Evolutionary conservation across 2,113 vertebrate genomes (phyloP).

Genomic region (Oryzias melastigma): DNA sequence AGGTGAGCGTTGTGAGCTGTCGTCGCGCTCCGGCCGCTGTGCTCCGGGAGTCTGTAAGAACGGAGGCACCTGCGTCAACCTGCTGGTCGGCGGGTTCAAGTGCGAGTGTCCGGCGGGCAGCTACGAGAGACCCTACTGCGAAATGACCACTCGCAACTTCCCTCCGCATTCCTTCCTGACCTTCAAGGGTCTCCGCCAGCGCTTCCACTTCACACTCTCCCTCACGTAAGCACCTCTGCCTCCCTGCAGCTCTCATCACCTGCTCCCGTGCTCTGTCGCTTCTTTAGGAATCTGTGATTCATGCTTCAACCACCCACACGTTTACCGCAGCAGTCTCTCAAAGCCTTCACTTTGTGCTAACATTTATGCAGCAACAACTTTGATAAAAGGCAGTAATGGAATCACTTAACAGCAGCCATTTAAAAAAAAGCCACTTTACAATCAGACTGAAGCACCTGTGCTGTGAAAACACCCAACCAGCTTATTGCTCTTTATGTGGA

Average conservation of each 20-base stretch:
- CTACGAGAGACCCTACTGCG: conserved; percentile 90
- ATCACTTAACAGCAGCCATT: conserved; percentile 34
- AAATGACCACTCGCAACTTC: conserved; percentile 92
- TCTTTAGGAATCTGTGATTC: conserved; percentile 31
- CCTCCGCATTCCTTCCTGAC: conserved; percentile 88
- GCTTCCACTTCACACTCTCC: conserved; percentile 92
- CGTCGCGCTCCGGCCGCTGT: conserved; percentile 86
- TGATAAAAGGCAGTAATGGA: conserved; percentile 50
- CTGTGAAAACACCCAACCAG: conserved; percentile 20
- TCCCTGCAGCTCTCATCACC: conserved; percentile 20
- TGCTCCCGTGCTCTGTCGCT: conserved; percentile 2
- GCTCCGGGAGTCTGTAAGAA: conserved; percentile 86
- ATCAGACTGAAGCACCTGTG: conserved; percentile 11
- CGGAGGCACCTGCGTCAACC: conserved; percentile 88
- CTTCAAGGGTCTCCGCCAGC: conserved; percentile 91
- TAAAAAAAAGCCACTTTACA: conserved; percentile 21
- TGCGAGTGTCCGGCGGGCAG: conserved; percentile 88
- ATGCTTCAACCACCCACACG: conserved; percentile 34
- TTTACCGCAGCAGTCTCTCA: conserved; percentile 6
- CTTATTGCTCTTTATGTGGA: neutral
- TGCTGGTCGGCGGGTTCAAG: conserved; percentile 91
- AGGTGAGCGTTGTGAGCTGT: conserved; percentile 90
- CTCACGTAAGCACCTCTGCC: conserved; percentile 83
- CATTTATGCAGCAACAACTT: conserved; percentile 55
- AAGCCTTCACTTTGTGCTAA: conserved; percentile 13